Evolutionary conservation across 2,888 invertebrate species (phyloP), one percentile per base, ranked within the genome.

Genomic region (Leptopilina drosophilae): DNA sequence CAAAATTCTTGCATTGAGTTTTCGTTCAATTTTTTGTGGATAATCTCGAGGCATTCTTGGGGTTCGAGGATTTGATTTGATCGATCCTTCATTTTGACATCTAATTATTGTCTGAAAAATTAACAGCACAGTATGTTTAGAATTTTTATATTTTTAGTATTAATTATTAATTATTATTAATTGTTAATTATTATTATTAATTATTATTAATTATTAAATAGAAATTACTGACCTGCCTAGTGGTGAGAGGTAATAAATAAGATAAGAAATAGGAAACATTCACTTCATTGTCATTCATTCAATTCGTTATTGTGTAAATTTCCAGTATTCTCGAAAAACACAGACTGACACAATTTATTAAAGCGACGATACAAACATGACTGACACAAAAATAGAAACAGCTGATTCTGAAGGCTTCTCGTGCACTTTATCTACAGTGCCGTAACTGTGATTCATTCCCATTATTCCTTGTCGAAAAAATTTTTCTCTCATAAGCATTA

Each of bases 31-130:
- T 88, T 89, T 76, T 89, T 88, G 0, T 85, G 83, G 0, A 90
- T 83, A 46, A 90, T 88, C 78, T 89, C 86, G 66, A 84, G 83
- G 20, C 89, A 90, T 76, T 88, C 85, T 20, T 88, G 84, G n/a
- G 87, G 86, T 9, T 86, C 81, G 2, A 90, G 83, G 46, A 90
- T 80, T 12, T 83, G 80, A 6, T 77, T 64, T 5, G 33, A 64
- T 14, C 69, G 64, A 49, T 84, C 64, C 59, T 46, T 78, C 85
- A 86, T 85, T 62, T 7, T 62, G 0, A 1, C 62, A 1, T 73
- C 56, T 2, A 26, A 20, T 40, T 49, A 26, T 59, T 69, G 40
- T 53, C 20, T 15, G 6, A 42, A 14, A 77, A 49, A 15, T 5
- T 56, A 12, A 20, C 15, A 15, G 2, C 5, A 77, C n/a, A 5